phyloP scores from a whole-genome alignment of 2,888 invertebrate genomes.

The Heliconius hortense region DNA sequence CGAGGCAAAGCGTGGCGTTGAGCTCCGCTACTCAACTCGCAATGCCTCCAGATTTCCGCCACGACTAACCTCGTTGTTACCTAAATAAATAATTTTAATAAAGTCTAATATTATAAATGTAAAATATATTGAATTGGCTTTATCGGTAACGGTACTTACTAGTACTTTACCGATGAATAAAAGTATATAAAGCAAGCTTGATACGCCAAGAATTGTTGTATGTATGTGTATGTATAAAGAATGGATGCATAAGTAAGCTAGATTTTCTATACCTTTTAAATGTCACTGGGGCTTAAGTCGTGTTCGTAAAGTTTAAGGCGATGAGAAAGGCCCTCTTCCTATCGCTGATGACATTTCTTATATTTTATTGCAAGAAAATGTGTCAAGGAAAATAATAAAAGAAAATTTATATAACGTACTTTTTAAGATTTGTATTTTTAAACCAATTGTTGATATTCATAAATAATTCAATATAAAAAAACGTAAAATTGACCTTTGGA shows the following conservation, averaged over 20 bases:
- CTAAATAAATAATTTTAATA: no score
- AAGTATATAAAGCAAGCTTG: not conserved
- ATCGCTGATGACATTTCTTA: slow-evolving; percentile 40
- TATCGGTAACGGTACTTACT: no score
- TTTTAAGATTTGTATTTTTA: no score
- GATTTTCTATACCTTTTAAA: slow-evolving; percentile 64
- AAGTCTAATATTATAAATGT: no score
- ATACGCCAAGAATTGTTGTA: slow-evolving; percentile 35
- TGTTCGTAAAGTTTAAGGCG: slow-evolving; percentile 42
- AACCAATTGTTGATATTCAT: no score
- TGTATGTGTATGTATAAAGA: slow-evolving; percentile 46
- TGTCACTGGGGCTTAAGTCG: slow-evolving; percentile 65
- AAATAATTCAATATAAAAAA: not conserved
- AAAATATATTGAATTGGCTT: no score
- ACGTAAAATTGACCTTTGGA: not conserved
- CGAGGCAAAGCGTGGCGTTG: not conserved
- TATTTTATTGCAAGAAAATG: slow-evolving; percentile 29
- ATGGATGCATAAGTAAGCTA: slow-evolving; percentile 47
- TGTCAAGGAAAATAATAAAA: slow-evolving; percentile 12
- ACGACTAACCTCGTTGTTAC: no score
- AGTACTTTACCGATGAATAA: no score
- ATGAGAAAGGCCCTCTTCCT: slow-evolving; percentile 37
- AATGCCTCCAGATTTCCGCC: not conserved
- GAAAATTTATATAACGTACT: slow-evolving; percentile 5
- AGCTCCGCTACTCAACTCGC: not conserved